Evolutionary conservation across 2,113 vertebrate genomes (phyloP).

Genomic region (Tragelaphus imberbis): DNA sequence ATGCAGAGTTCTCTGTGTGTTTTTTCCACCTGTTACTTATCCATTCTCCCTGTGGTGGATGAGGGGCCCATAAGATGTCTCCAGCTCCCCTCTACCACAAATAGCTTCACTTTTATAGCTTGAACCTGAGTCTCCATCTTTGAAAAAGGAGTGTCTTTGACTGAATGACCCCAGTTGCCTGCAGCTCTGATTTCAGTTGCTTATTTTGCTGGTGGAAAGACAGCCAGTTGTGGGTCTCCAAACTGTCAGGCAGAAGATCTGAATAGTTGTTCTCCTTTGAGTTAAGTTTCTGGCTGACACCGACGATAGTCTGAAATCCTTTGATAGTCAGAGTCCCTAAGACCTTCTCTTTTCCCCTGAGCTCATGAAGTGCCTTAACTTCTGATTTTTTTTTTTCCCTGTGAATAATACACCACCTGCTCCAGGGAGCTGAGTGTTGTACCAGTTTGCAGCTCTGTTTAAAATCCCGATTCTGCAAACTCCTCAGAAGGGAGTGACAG

Average conservation of each 20-base stretch:
- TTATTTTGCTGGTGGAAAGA: neutral
- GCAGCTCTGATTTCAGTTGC: neutral
- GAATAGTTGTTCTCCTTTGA: slow-evolving; percentile 49
- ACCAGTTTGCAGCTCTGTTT: slow-evolving; percentile 38
- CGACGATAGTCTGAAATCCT: neutral
- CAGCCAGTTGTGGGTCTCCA: neutral
- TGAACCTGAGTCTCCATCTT: neutral
- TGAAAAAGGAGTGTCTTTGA: neutral
- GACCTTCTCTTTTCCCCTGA: slow-evolving; percentile 12
- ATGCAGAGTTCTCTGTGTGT: neutral
- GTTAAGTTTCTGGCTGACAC: slow-evolving; percentile 41
- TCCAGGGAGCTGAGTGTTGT: slow-evolving; percentile 9
- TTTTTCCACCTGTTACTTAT: neutral
- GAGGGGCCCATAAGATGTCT: neutral
- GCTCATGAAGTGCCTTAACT: neutral
- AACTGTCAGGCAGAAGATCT: slow-evolving; percentile 48
- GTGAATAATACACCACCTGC: slow-evolving; percentile 57
- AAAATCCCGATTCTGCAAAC: slow-evolving; percentile 69
- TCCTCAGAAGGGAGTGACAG: slow-evolving; percentile 58
- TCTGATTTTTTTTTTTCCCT: neutral
- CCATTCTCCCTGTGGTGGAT: neutral
- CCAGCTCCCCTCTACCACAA: neutral
- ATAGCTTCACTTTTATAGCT: neutral
- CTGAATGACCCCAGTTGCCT: neutral
- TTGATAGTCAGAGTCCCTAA: slow-evolving; percentile 54